A percentile compares a stretch with the other conserved stretches of the same genome.
These are phyloP conservation scores for Brachionus paranguensis DNA, from an alignment of 1,140 invertebrate genomes.

Conservation along the genomic window DNA sequence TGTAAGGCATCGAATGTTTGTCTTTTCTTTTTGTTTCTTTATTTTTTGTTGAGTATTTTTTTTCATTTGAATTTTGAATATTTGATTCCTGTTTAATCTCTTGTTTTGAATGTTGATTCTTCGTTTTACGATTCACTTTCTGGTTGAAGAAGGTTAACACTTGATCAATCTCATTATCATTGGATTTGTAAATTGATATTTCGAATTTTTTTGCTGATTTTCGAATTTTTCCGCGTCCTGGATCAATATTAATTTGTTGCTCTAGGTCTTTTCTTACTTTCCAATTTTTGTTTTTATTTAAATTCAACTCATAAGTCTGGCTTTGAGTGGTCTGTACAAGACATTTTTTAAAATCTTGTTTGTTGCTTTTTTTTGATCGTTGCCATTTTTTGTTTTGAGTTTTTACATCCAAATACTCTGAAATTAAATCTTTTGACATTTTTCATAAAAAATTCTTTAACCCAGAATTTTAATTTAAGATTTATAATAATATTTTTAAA, in stretches of 20 bases:
- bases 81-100: not conserved
- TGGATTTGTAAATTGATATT: not conserved
- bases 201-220: not conserved
- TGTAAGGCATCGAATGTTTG: not conserved
- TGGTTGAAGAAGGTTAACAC: no score
- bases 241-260: not conserved
- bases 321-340: not conserved
- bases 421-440: not conserved
- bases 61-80: not conserved
- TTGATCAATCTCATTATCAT: not conserved
- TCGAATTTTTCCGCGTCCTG: not conserved
- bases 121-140: not conserved
- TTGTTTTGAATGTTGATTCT: not conserved
- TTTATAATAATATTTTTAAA: no score
- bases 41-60: not conserved
- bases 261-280: not conserved
- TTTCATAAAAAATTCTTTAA: not conserved
- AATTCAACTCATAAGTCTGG: not conserved
- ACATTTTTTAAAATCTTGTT: not conserved
- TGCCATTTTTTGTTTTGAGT: not conserved
- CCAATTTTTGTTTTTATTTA: slow-evolving; percentile 29
- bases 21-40: not conserved
- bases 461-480: no score
- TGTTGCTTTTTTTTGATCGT: not conserved
- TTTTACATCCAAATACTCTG: not conserved